Percentiles rank a stretch among this genome's conserved stretches.
Conservation (phyloP, 2,113 vertebrate genomes). For the Pachypanchax playfairii region DNA sequence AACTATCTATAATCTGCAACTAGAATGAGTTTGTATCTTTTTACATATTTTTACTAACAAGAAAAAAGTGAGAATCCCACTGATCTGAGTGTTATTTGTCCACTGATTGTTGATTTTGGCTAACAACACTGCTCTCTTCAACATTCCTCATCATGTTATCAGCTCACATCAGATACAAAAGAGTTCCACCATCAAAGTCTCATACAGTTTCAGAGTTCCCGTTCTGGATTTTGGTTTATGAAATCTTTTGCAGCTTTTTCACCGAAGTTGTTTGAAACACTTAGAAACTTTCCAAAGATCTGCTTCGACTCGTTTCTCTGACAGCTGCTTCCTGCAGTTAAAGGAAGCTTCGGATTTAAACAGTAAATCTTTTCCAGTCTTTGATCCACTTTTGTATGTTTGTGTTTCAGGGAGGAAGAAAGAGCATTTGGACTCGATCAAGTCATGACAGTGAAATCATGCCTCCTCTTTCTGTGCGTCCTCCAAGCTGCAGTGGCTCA, state of each 20-base stretch:
- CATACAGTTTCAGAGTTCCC: neutral
- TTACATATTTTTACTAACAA: neutral
- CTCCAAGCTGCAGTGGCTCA: constrained; percentile 56
- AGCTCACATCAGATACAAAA: neutral
- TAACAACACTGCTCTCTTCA: neutral
- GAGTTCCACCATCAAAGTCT: neutral
- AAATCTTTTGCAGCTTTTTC: constrained; percentile 8
- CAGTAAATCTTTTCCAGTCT: neutral
- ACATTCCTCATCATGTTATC: too few species aligned
- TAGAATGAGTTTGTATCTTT: too few species aligned
- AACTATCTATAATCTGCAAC: too few species aligned
- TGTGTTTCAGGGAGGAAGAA: constrained; percentile 46
- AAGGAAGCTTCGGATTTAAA: constrained; percentile 11
- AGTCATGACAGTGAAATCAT: constrained; percentile 25
- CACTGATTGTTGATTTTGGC: constrained; percentile 1
- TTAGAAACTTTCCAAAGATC: constrained; percentile 54
- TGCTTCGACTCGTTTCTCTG: constrained; percentile 57
- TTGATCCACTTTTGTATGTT: neutral
- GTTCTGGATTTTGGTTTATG: neutral
- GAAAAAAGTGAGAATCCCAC: neutral
- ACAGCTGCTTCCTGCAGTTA: constrained; percentile 59
- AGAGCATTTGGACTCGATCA: neutral
- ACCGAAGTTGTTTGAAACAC: constrained; percentile 50
- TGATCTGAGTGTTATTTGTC: neutral
- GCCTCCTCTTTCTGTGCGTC: constrained; percentile 51